Evolutionary conservation across 2,113 vertebrate genomes (phyloP).

Genomic region (Cryptotis parvus): DNA sequence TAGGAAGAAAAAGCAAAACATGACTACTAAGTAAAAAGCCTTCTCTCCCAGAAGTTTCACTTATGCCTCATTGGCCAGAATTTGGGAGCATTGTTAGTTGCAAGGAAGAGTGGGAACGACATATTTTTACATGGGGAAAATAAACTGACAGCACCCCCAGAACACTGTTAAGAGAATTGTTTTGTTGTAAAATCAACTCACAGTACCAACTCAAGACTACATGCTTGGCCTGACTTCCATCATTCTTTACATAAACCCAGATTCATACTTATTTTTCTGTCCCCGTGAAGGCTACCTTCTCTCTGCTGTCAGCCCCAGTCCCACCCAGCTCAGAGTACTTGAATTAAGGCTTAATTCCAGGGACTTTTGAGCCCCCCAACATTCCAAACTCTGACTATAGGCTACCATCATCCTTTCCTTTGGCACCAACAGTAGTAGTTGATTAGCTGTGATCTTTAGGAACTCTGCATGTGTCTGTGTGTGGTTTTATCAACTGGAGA

Average conservation of each 20-base stretch:
- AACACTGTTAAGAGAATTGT: background rate
- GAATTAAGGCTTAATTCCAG: background rate
- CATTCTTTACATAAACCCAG: background rate
- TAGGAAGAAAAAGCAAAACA: too few relatives aligned
- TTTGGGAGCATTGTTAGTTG: too few relatives aligned
- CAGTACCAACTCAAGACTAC: background rate
- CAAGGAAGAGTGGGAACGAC: too few relatives aligned
- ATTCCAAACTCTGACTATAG: background rate
- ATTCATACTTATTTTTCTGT: background rate
- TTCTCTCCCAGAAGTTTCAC: too few relatives aligned
- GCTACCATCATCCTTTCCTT: background rate
- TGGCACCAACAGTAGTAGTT: background rate
- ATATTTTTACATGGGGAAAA: too few relatives aligned
- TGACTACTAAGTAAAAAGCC: too few relatives aligned
- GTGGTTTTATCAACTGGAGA: constrained; percentile 8
- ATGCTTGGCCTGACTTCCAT: background rate
- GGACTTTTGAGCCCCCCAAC: background rate
- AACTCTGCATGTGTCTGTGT: too few relatives aligned
- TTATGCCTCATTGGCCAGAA: too few relatives aligned
- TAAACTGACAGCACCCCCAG: too few relatives aligned
- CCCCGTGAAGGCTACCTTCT: background rate
- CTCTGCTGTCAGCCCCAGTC: background rate
- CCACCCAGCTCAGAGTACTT: background rate
- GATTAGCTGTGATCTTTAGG: background rate
- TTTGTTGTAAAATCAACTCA: background rate